Base-by-base conservation (phyloP, 2,113 vertebrate genomes). In the Nycticebus coucang region DNA sequence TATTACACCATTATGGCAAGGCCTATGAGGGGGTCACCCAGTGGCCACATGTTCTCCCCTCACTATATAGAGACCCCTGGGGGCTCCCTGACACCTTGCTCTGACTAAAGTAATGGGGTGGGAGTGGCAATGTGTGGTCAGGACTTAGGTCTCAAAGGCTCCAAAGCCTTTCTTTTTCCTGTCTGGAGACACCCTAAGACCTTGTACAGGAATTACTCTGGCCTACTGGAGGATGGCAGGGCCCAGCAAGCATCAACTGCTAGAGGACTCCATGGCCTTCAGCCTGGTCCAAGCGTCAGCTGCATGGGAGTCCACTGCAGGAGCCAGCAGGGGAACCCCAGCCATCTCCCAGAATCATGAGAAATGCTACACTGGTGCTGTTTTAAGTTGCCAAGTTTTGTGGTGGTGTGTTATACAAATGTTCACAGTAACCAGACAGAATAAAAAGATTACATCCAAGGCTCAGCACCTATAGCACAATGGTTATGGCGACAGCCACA, bases 201-300 rank as follows among this genome's bases (percentile, higher is more conserved):
- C 17, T 45, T 10, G 11, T n/a, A 33, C 5, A 2, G 66, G 14
- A 37, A 28, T n/a, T 0, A 0, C 60, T 60, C 33, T 26, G 7
- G 59, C 15, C 28, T 30, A n/a, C 55, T 18, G 37, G 24, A 81
- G 24, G n/a, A 80, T 0, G 3, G 45, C 24, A 83, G 33, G 50
- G 19, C 62, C 53, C 9, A 10, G 18, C 3, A 0, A 77, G 53
- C 22, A 81, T 37, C 33, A 59, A 66, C 7, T 21, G 4, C 15
- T 59, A 85, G 17, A 14, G 71, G 59, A 55, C 35, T 78, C 22
- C 57, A 59, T 0, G 14, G 21, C 21, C 62, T n/a, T 66, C 24
- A 59, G 41, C 9, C 45, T 41, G 24, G 55, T 77, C 17, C 15
- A 21, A 35, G 19, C 14, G 53, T 71, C 71, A 68, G 21, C 17